Conservation (phyloP, 2,888 invertebrate species). For the Eledona agricola region DNA sequence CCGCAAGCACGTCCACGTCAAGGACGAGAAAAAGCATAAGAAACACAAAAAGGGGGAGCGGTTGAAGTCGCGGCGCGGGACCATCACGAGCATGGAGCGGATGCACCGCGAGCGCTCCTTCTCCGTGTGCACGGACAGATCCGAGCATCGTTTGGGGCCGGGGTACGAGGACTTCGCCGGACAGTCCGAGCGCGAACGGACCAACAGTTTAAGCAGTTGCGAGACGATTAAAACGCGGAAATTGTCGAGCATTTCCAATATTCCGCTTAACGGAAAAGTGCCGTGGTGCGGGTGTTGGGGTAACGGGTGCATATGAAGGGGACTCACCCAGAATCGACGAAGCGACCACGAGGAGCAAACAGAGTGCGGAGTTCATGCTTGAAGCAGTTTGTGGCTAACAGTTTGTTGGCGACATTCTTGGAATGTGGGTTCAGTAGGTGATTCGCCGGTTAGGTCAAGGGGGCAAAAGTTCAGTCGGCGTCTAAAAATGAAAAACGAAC, state of each 20-base stretch:
- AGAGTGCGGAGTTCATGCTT: slow-evolving; percentile 13
- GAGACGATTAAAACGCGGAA: slow-evolving; percentile 71
- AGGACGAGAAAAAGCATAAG: slow-evolving; percentile 59
- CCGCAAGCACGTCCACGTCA: slow-evolving; percentile 55
- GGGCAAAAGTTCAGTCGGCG: slow-evolving; percentile 32
- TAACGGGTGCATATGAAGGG: slow-evolving; percentile 71
- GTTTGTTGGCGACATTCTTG: not conserved
- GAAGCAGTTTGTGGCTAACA: slow-evolving; percentile 6
- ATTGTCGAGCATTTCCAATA: slow-evolving; percentile 70
- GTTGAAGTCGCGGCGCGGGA: slow-evolving; percentile 40
- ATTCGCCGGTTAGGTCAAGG: slow-evolving; percentile 28
- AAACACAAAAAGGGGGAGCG: slow-evolving; percentile 57
- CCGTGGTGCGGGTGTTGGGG: slow-evolving; percentile 91
- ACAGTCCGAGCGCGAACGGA: slow-evolving; percentile 71
- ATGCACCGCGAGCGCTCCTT: slow-evolving; percentile 56
- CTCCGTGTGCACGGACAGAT: slow-evolving; percentile 61
- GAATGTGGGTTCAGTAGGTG: slow-evolving; percentile 2
- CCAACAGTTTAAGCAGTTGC: slow-evolving; percentile 72
- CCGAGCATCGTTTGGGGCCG: slow-evolving; percentile 50
- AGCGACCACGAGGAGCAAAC: slow-evolving; percentile 11
- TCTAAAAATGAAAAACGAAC: slow-evolving; percentile 3
- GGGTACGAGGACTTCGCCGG: slow-evolving; percentile 57
- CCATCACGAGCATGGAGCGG: slow-evolving; percentile 51
- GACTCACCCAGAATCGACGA: slow-evolving; percentile 23
- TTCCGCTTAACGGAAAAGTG: slow-evolving; percentile 70